Base-by-base conservation (phyloP, 2,888 invertebrate species). In the Pachycephus smyrnensis region DNA sequence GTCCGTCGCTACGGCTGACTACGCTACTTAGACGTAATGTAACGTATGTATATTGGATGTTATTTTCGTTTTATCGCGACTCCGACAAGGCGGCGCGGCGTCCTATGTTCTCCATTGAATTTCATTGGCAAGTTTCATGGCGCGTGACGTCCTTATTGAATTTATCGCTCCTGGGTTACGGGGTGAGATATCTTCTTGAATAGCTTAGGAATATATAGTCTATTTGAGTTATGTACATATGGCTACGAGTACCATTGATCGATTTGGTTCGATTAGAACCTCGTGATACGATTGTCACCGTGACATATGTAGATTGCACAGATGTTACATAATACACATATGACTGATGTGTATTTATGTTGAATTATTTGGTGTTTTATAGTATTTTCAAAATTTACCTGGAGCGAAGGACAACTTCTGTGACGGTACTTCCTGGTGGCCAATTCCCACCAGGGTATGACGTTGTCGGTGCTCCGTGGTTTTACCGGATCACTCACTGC, bases 401-500 rank as follows among this genome's bases (percentile, higher is more conserved):
- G 95, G 83, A 96, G 93, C 82, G 96, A 95, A 74, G 97, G 97
- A 90, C 97, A 97, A 87, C 96, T 97, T 87, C 96, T 94, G 84
- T 97, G 95, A 82, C 96, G 94, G 86, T 95, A 95, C 84, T 96
- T 95, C 85, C 95, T 94, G 75, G 96, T 96, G 69, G 97, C 97
- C 86, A 97, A 92, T 92, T 97, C 97, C 95, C 96, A 97, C 97
- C 97, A 97, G 0, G 97, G 97, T 81, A 97, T 90, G 75, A 90
- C 85, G 80, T 82, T 85, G 68, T 86, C 84, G 68, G 80, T 79
- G 76, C 80, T 84, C 77, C 90, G 86, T 12, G 90, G 89, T 75
- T 85, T 89, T 30, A 90, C 89, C 35, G 85, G 92, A 90, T 89
- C 90, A 81, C 92, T 90, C 77, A 92, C 92, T n/a, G 91, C 90